Conservation (phyloP, 2,797 vertebrate species). For the Rhinatrema bivittatum region DNA sequence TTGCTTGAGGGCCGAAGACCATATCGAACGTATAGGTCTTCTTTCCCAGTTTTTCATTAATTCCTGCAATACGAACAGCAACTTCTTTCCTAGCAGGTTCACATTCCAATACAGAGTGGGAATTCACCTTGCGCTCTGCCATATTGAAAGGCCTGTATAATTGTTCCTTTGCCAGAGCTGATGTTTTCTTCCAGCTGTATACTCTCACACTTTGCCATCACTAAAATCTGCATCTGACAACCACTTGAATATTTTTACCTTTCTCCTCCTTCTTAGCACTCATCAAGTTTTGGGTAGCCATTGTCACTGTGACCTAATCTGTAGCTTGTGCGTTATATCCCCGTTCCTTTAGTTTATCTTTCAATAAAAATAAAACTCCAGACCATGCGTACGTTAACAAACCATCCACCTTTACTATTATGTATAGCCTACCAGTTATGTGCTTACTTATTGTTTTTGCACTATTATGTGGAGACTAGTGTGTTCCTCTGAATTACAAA, state of each 20-base stretch:
- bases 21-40: constrained; percentile 95
- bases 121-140: constrained; percentile 69
- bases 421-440: too few species aligned
- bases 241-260: constrained; percentile 85
- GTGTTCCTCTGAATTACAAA: too few species aligned
- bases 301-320: not conserved
- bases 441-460: too few species aligned
- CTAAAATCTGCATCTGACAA: constrained; percentile 90
- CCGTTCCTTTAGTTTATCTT: too few species aligned
- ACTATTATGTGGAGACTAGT: too few species aligned
- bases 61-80: constrained; percentile 64
- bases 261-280: constrained; percentile 74
- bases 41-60: constrained; percentile 73
- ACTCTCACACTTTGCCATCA: too few species aligned
- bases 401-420: too few species aligned
- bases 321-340: too few species aligned
- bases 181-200: too few species aligned
- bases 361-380: too few species aligned
- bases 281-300: constrained; percentile 1
- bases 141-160: constrained; percentile 91
- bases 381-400: too few species aligned
- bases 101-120: constrained; percentile 75
- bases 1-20: constrained; percentile 88
- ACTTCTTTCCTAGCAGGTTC: constrained; percentile 79
- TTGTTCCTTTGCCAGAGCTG: too few species aligned